These are phyloP conservation scores for Brachionus rubens DNA, from an alignment of 1,140 invertebrate genomes.

Conservation along the genomic window DNA sequence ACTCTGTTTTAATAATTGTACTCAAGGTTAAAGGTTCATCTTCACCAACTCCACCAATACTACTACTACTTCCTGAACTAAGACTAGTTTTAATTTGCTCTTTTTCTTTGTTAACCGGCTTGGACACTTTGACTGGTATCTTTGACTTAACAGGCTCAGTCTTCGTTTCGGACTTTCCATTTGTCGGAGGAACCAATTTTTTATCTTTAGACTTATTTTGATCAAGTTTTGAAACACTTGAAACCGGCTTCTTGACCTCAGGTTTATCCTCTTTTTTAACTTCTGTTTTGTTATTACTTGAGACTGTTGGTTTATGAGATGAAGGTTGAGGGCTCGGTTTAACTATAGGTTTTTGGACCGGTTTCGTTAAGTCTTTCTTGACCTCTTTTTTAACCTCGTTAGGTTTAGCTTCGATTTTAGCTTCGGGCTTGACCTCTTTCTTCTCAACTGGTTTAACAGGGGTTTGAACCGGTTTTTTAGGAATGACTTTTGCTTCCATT, in stretches of 20 bases:
- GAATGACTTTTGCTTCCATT: neutral
- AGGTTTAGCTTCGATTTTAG: neutral
- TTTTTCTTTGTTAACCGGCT: neutral
- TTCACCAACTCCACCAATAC: constrained; percentile 10
- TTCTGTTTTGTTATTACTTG: neutral
- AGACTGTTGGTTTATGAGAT: neutral
- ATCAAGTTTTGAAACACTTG: neutral
- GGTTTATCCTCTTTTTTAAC: neutral
- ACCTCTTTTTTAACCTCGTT: neutral
- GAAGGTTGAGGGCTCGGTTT: neutral
- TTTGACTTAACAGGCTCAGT: no score
- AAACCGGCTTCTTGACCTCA: neutral
- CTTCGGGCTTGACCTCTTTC: neutral
- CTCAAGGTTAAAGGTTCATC: constrained; percentile 21
- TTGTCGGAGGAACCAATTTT: neutral
- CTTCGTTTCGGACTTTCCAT: neutral
- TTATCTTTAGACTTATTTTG: neutral
- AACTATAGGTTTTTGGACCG: neutral
- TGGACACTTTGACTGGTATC: no score
- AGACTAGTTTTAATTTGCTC: neutral
- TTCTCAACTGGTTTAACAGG: no score
- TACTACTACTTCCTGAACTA: constrained; percentile 36
- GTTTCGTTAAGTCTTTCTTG: neutral
- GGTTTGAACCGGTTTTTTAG: no score
- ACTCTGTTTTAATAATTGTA: constrained; percentile 14